Base-by-base conservation (phyloP, 2,888 invertebrate species). In the Stomorhina lunata region DNA sequence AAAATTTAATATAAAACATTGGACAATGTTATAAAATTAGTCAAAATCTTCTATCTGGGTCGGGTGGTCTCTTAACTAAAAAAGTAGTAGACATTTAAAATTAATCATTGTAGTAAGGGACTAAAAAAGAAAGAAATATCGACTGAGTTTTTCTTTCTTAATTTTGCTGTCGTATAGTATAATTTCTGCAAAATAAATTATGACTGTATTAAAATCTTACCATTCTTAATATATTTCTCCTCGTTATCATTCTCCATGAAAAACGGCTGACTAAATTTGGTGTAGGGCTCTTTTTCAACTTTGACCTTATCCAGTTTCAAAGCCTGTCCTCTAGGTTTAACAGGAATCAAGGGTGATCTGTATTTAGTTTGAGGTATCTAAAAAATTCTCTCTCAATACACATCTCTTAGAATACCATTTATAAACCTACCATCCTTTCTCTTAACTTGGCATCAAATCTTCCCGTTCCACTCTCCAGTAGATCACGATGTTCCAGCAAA, bases 301-400 rank as follows among this genome's bases (percentile, higher is more conserved):
- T 94, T 92, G 9, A 94, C 93, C 63, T 93, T 88, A 87, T 93
- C 93, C 82, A 93, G 91, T 85, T 93, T 91, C 80, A 95, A 92
- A 15, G 94, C 95, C 37, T 93, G 93, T 84, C 94, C 94, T 91
- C 95, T 94, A 15, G 95, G 94, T 65, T 94, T 92, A 0, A 95
- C 95, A 59, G 93, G 92, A 50, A 94, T 91, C 82, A 96, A 88
- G 0, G 96, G 96, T 6, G 95, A 89, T 86, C 94, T 94, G 89
- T 95, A 95, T 84, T 94, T 93, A 22, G 94, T 94, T 86, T 93
- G 92, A 9, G 94, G 93, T 61, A 95, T 92, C 95, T 95, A 88
- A 15, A 86, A 63, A 53, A 6, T 40, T 45, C 63, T 12, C 37
- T 37, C 1, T 48, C 6, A 6, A 5, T 5, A 15, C 15, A 15